These are phyloP conservation scores for Harmothoe impar DNA, from an alignment of 2,888 invertebrate genomes.

Conservation along the genomic window DNA sequence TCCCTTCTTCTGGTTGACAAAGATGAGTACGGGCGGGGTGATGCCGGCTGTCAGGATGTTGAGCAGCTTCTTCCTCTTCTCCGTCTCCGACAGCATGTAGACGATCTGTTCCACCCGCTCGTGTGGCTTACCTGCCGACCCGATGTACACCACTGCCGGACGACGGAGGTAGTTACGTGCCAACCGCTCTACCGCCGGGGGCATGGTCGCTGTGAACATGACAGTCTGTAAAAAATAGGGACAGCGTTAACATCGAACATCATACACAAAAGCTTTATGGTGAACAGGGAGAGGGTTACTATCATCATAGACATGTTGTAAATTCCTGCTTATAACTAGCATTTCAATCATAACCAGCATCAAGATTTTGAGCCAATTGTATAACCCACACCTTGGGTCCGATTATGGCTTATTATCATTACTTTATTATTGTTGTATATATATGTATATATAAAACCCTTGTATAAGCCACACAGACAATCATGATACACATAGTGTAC, in stretches of 20 bases:
- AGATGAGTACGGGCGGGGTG: constrained; percentile 99
- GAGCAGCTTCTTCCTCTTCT: constrained; percentile 97
- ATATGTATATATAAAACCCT: too few species aligned
- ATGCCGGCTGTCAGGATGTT: constrained; percentile 93
- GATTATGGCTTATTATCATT: too few species aligned
- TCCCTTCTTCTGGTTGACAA: constrained; percentile 99
- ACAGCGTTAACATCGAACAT: too few species aligned
- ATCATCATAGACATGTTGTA: too few species aligned
- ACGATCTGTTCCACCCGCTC: constrained; percentile 99
- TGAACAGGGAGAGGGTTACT: background rate
- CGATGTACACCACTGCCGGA: constrained; percentile 98
- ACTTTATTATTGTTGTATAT: too few species aligned
- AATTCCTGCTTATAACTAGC: too few species aligned
- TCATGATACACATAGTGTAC: too few species aligned
- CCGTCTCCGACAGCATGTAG: constrained; percentile 96
- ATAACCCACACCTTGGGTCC: too few species aligned
- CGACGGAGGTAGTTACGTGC: constrained; percentile 96
- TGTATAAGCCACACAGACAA: too few species aligned
- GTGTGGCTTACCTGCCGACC: constrained; percentile 97
- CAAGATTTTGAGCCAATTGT: too few species aligned
- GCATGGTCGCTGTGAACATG: constrained; percentile 99
- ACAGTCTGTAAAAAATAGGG: constrained; percentile 94
- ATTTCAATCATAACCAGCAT: too few species aligned
- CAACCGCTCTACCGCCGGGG: constrained; percentile 97
- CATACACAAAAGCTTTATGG: background rate